These are phyloP conservation scores for Empidonax alnorum DNA, from an alignment of 2,113 vertebrate genomes.

Conservation along the genomic window DNA sequence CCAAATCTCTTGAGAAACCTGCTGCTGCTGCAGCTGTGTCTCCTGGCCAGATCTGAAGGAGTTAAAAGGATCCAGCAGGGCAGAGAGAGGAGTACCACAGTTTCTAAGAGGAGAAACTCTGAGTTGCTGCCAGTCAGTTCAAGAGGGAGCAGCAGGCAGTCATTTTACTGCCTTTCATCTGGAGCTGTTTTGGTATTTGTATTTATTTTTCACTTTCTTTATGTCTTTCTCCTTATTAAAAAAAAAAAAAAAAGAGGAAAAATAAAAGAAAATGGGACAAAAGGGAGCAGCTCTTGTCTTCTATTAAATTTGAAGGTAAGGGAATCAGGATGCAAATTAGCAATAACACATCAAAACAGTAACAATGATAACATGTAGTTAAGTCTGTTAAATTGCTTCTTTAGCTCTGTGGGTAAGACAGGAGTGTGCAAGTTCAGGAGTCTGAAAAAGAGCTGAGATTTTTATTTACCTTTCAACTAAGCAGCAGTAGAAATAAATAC, in stretches of 20 bases:
- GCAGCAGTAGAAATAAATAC: slow-evolving; percentile 18
- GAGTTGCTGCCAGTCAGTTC: neutral
- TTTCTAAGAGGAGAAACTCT: neutral
- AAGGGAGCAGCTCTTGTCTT: slow-evolving; percentile 44
- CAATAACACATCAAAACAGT: slow-evolving; percentile 60
- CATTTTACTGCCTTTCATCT: slow-evolving; percentile 33
- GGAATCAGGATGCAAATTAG: slow-evolving; percentile 69
- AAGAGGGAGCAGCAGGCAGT: slow-evolving; percentile 25
- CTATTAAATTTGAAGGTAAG: slow-evolving; percentile 62
- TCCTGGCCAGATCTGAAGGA: neutral
- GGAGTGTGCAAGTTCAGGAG: slow-evolving; percentile 14
- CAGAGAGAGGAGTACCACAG: neutral
- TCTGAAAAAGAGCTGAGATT: slow-evolving; percentile 20
- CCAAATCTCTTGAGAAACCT: neutral
- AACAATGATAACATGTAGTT: slow-evolving; percentile 67
- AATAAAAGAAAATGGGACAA: slow-evolving; percentile 18
- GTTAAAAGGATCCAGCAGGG: neutral
- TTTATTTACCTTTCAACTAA: slow-evolving; percentile 10
- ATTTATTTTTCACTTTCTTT: slow-evolving; percentile 47
- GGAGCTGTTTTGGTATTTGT: neutral
- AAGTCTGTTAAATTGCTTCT: slow-evolving; percentile 64
- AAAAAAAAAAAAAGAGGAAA: neutral
- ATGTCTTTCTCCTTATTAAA: slow-evolving; percentile 39
- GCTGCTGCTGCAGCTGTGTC: neutral
- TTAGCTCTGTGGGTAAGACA: slow-evolving; percentile 29